Conservation (phyloP, 2,888 invertebrate genomes). For the Lottia scabra region DNA sequence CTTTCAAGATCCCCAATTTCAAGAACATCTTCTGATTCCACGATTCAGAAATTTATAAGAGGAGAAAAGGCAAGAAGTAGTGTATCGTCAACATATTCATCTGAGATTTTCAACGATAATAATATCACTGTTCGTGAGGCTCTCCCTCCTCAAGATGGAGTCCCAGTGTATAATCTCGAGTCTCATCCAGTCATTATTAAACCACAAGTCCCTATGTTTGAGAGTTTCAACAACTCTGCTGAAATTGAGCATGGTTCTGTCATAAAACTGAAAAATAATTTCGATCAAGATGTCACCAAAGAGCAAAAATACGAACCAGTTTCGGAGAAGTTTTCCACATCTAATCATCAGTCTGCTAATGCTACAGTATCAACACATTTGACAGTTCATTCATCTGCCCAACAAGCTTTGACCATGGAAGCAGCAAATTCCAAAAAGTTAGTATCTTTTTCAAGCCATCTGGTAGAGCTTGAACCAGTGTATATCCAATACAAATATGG, state of each 20-base stretch:
- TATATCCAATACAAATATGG: neutral
- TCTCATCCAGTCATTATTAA: neutral
- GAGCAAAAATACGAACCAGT: neutral
- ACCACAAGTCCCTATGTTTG: neutral
- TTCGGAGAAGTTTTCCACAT: neutral
- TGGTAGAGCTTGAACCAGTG: neutral
- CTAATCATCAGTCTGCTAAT: neutral
- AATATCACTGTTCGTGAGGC: neutral
- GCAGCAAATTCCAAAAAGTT: neutral
- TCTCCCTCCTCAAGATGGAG: neutral
- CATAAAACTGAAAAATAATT: neutral
- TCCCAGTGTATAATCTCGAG: neutral
- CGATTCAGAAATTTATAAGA: neutral
- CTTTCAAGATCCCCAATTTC: neutral
- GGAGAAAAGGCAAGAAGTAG: neutral
- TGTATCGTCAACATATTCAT: neutral
- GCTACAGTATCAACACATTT: neutral
- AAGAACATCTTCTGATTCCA: neutral
- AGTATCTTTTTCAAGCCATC: neutral
- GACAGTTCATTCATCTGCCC: neutral
- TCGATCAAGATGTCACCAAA: neutral
- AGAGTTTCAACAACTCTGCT: neutral
- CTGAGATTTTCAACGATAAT: neutral
- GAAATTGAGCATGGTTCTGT: neutral
- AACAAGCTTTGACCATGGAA: too few relatives aligned